Percentiles rank a stretch among this genome's conserved stretches.
Evolutionary conservation across 2,888 invertebrate genomes (phyloP).

Genomic region (Acleris emargana): DNA sequence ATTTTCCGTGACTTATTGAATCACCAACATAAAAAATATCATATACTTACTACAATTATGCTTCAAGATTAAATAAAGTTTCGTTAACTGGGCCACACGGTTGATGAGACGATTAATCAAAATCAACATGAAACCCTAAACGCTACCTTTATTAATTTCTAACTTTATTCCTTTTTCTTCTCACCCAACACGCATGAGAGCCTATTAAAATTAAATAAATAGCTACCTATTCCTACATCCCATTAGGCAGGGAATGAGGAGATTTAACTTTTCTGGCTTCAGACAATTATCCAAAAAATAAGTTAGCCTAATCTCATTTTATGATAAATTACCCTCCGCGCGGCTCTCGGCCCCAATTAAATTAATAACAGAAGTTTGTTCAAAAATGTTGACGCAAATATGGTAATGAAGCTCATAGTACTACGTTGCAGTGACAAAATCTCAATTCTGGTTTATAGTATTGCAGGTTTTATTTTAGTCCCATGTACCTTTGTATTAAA

Average conservation of each 20-base stretch:
- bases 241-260: conserved; percentile 9
- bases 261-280: conserved; percentile 31
- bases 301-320: conserved; percentile 54
- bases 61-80: no score
- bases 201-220: conserved; percentile 12
- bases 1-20: no score
- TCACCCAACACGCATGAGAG: not conserved
- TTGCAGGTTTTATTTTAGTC: not conserved
- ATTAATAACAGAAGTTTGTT: conserved; percentile 56
- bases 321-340: conserved; percentile 52
- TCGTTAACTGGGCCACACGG: no score
- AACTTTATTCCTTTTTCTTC: not conserved
- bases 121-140: no score
- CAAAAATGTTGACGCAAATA: conserved; percentile 41
- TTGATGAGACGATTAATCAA: no score
- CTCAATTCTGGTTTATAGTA: not conserved
- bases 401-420: conserved; percentile 6
- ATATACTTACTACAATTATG: no score
- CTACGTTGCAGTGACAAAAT: not conserved
- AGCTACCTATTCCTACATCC: not conserved
- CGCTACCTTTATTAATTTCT: no score
- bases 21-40: no score
- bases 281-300: conserved; percentile 34
- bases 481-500: no score
- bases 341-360: conserved; percentile 52